Conservation (phyloP, 2,113 vertebrate species). For the Aegithalos caudatus region DNA sequence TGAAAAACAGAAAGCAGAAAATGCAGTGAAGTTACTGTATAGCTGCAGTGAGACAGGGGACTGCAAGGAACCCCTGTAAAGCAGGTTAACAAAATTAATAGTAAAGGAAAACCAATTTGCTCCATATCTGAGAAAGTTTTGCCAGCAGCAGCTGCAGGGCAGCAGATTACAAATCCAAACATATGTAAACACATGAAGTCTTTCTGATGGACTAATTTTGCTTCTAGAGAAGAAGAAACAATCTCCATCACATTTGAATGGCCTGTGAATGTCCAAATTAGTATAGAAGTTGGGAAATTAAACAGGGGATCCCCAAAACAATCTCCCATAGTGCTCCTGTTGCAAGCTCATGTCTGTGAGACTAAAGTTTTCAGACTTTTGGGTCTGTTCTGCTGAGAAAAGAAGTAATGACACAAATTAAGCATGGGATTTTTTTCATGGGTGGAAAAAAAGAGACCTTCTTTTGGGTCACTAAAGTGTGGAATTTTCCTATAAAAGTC, state of each 20-base stretch:
- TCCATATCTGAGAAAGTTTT: background rate
- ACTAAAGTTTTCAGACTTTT: background rate
- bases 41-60: background rate
- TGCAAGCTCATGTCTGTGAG: background rate
- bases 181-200: background rate
- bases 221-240: background rate
- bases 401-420: background rate
- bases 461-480: background rate
- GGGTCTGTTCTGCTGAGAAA: background rate
- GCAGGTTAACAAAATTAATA: background rate
- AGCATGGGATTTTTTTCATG: background rate
- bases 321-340: background rate
- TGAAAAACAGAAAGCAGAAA: constrained; percentile 7
- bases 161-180: background rate
- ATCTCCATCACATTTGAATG: background rate
- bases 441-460: background rate
- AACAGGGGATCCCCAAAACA: background rate
- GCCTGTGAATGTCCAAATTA: background rate
- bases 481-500: background rate
- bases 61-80: background rate
- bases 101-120: background rate
- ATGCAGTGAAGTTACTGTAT: background rate
- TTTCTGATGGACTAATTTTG: background rate
- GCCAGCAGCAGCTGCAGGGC: background rate
- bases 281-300: background rate